phyloP scores from a whole-genome alignment of 2,888 invertebrate species.

The Nomada goodeniana region DNA sequence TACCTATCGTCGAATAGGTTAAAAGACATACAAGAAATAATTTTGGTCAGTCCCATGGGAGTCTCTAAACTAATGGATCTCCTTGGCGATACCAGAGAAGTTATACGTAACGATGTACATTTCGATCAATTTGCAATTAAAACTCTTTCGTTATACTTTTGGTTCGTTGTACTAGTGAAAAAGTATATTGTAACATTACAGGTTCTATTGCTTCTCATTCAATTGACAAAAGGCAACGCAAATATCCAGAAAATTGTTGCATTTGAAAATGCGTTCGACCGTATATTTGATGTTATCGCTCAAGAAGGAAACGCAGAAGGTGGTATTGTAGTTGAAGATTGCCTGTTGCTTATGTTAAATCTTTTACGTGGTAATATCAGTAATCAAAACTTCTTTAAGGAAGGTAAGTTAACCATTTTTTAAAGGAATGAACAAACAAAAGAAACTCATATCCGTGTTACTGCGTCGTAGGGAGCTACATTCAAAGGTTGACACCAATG shows the following conservation, averaged over 20 bases:
- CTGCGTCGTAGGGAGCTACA: constrained; percentile 89
- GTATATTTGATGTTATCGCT: constrained; percentile 95
- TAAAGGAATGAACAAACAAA: too few relatives aligned
- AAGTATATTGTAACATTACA: constrained; percentile 70
- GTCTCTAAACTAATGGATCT: constrained; percentile 99
- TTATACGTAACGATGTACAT: constrained; percentile 95
- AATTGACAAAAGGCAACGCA: constrained; percentile 96
- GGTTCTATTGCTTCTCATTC: constrained; percentile 94
- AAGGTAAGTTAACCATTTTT: constrained; percentile 85
- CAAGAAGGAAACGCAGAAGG: constrained; percentile 97
- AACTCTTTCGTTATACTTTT: not conserved
- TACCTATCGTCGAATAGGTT: constrained; percentile 94
- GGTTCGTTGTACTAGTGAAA: not conserved
- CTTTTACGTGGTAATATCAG: constrained; percentile 97
- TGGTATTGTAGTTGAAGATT: constrained; percentile 99
- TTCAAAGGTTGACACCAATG: constrained; percentile 95
- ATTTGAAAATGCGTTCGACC: constrained; percentile 99
- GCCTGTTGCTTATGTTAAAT: constrained; percentile 96
- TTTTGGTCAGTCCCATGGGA: constrained; percentile 97
- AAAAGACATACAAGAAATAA: constrained; percentile 94
- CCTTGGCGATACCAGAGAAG: constrained; percentile 96
- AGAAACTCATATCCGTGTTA: not conserved
- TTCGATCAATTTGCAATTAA: not conserved
- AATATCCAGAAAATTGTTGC: constrained; percentile 99
- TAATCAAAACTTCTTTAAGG: constrained; percentile 99